These are phyloP conservation scores for Phengaris arion DNA, from an alignment of 2,888 invertebrate genomes.

Conservation along the genomic window DNA sequence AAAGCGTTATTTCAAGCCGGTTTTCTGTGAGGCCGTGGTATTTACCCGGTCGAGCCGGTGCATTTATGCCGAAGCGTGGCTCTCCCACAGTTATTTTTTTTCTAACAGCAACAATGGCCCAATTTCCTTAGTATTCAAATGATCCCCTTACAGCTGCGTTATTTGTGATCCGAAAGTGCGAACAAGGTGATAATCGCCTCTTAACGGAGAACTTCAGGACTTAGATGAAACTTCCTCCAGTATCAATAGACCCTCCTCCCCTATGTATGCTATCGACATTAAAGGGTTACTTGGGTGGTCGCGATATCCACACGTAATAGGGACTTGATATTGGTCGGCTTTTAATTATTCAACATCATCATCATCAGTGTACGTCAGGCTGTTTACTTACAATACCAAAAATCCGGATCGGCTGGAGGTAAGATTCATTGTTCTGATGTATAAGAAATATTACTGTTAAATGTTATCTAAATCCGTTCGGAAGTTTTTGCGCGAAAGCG, in stretches of 20 bases:
- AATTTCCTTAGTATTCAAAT: not conserved
- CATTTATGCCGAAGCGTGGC: too few relatives aligned
- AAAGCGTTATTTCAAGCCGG: too few relatives aligned
- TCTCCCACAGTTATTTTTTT: too few relatives aligned
- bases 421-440: too few relatives aligned
- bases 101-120: too few relatives aligned
- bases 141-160: not conserved
- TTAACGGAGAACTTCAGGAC: not conserved
- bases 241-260: constrained; percentile 5
- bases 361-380: not conserved
- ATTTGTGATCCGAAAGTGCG: not conserved
- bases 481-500: too few relatives aligned
- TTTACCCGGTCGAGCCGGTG: too few relatives aligned
- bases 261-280: not conserved
- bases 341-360: not conserved
- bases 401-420: too few relatives aligned
- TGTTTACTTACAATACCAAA: too few relatives aligned
- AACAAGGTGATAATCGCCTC: constrained; percentile 3
- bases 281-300: not conserved
- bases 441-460: too few relatives aligned
- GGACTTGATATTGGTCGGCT: not conserved
- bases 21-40: too few relatives aligned
- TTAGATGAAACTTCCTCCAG: not conserved
- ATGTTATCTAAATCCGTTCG: too few relatives aligned
- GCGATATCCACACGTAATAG: constrained; percentile 3